Conservation (phyloP, 2,888 invertebrate species). For the Pandemis cinnamomeana region DNA sequence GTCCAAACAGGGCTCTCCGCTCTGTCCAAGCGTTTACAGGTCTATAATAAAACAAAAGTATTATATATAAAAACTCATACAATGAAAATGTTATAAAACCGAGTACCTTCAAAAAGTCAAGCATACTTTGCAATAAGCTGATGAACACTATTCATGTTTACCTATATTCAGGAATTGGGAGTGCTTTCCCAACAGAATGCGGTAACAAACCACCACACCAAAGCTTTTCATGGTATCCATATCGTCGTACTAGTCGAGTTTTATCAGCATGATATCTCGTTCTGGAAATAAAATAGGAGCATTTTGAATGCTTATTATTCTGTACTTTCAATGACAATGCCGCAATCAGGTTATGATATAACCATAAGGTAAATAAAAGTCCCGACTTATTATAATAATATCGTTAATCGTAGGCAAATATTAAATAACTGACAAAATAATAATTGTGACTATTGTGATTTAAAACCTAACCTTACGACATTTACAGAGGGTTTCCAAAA, state of each 20-base stretch:
- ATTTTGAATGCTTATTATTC: background rate
- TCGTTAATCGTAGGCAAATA: background rate
- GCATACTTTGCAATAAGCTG: background rate
- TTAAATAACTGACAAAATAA: background rate
- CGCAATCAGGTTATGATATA: background rate
- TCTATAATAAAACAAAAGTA: slow-evolving; percentile 54
- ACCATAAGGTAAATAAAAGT: background rate
- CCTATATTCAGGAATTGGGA: slow-evolving; percentile 88
- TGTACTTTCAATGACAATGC: background rate
- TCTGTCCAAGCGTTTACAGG: slow-evolving; percentile 91
- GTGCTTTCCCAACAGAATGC: slow-evolving; percentile 80
- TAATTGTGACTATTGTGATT: background rate
- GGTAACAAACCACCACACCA: slow-evolving; percentile 89
- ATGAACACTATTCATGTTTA: slow-evolving; percentile 45
- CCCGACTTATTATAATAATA: background rate
- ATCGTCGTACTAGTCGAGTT: slow-evolving; percentile 86
- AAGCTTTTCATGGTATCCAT: slow-evolving; percentile 89
- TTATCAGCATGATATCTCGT: slow-evolving; percentile 86
- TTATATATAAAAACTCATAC: slow-evolving; percentile 4
- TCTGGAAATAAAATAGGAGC: slow-evolving; percentile 54
- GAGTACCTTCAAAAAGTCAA: background rate
- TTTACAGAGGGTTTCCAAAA: slow-evolving; percentile 73
- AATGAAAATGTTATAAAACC: too few relatives aligned
- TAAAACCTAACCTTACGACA: slow-evolving; percentile 68
- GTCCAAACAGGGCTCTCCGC: slow-evolving; percentile 93